Base-by-base conservation (phyloP, 2,113 vertebrate species). In the Neodon shergylaensis region DNA sequence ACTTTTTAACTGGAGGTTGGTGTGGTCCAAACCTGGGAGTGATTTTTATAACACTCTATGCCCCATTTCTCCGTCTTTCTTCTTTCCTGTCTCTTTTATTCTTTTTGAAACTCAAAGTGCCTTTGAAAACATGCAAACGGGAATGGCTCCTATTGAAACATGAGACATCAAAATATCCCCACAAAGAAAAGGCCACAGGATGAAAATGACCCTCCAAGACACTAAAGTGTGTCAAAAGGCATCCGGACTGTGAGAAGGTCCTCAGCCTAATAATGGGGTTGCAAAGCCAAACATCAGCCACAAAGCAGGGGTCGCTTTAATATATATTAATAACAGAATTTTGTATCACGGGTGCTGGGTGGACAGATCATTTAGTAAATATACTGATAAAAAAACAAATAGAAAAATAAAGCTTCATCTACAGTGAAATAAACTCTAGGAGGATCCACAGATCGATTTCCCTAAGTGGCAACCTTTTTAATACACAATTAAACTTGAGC, bases 111-210 rank as follows among this genome's bases (percentile, higher is more conserved):
- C 61, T 33, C n/a, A 42, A 92, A 89, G 42, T 0, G 13, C 47
- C 79, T 96, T 96, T 73, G 77, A 82, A 70, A n/a, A 44, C 17
- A 24, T 70, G 28, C 70, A 33, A 61, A 76, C 31, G 8, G 82
- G 77, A 88, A 70, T 26, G 49, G 14, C 17, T 73, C 68, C 61
- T 44, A 12, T 61, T 82, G 74, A 95, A 95, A 66, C 13, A 14
- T 0, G 36, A n/a, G 52, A 26, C 74, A 44, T 85, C 33, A 4
- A 66, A 54, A 90, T 81, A 42, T 5, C 39, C 36, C 3, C 66
- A 16, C 17, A 36, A 33, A 82, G 28, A 54, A 19, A 42, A 49
- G 36, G 24, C 13, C 24, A 16, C 28, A 13, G 58, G 72, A 31
- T 72, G 79, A 39, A 78, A 33, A 7, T 9, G 7, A 26, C 24